Evolutionary conservation across 2,113 vertebrate genomes (phyloP).

Genomic region (Apus apus): DNA sequence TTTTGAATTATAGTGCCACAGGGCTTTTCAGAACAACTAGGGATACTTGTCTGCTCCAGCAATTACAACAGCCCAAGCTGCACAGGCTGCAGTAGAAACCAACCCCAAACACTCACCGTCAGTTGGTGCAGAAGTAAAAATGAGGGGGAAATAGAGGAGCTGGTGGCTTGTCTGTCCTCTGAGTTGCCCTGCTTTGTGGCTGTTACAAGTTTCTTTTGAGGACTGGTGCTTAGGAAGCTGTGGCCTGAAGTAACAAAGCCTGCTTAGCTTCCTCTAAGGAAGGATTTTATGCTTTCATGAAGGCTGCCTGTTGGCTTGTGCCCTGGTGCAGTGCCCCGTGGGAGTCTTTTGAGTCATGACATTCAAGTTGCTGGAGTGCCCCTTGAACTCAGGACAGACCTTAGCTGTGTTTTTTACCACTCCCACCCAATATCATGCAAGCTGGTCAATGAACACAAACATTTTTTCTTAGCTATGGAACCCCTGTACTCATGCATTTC

Average conservation of each 20-base stretch:
- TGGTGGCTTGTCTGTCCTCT: neutral
- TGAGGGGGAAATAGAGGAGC: neutral
- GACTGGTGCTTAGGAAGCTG: neutral
- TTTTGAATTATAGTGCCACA: neutral
- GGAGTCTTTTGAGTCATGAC: neutral
- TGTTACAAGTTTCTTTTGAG: neutral
- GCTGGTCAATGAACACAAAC: neutral
- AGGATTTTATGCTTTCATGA: neutral
- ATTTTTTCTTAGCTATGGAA: neutral
- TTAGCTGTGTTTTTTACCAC: neutral
- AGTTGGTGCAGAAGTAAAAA: neutral
- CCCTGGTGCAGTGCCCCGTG: neutral
- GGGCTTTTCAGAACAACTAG: neutral
- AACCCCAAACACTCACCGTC: neutral
- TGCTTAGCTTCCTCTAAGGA: neutral
- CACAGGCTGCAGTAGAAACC: neutral
- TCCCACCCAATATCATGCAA: neutral
- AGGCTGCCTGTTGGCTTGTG: too few relatives aligned
- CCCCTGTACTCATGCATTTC: neutral
- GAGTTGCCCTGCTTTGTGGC: accelerated
- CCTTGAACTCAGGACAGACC: neutral
- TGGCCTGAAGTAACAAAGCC: neutral
- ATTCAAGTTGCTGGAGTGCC: neutral
- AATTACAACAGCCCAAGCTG: neutral
- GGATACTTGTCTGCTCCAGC: neutral